Evolutionary conservation across 2,888 invertebrate genomes (phyloP).

Genomic region (Koerneria pararmatus): DNA sequence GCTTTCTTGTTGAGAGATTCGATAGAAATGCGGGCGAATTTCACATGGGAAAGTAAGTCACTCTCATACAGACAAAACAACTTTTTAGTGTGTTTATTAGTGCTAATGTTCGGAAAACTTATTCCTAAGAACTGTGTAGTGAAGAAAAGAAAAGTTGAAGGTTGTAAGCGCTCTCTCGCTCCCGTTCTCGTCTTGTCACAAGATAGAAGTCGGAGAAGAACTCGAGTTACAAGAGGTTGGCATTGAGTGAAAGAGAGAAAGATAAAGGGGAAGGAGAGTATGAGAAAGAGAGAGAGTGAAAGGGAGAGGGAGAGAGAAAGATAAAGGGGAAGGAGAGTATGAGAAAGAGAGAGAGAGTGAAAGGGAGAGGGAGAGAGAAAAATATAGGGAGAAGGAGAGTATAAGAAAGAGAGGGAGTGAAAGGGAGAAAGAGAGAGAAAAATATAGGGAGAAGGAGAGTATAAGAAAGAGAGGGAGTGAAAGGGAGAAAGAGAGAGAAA

Average conservation of each 20-base stretch:
- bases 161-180: slow-evolving; percentile 31
- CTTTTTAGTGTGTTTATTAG: no score
- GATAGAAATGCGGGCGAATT: not conserved
- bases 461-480: no score
- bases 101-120: no score
- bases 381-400: no score
- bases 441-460: no score
- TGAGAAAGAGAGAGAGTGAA: not conserved
- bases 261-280: not conserved
- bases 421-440: no score
- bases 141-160: no score
- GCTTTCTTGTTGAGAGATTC: slow-evolving; percentile 4
- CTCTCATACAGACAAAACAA: not conserved
- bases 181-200: slow-evolving; percentile 20
- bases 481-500: no score
- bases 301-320: not conserved
- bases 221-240: not conserved
- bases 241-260: not conserved
- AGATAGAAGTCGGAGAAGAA: slow-evolving; percentile 24
- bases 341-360: no score
- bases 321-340: not conserved
- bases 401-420: no score
- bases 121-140: no score
- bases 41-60: not conserved
- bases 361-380: no score